Evolutionary conservation across 92 coral and sea anemone genomes (phyloP), one percentile per base, ranked within the genome.

Genomic region (Phenganax marumi): DNA sequence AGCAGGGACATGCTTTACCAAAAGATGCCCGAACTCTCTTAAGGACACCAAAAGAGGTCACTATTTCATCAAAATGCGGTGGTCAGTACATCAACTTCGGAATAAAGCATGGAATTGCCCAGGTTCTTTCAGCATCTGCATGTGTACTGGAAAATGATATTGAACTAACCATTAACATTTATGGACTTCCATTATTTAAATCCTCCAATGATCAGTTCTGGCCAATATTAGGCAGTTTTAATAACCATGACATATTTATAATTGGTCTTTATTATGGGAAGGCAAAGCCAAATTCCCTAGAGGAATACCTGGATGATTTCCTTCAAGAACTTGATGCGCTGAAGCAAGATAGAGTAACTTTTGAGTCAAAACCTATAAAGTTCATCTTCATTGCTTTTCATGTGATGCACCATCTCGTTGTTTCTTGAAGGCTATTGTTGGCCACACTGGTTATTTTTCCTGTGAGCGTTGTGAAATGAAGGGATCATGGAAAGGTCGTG

Each of bases 11-110:
- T 43, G 16, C 22, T 13, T 50, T 77, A 12, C 81, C 81, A 22
- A 77, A 77, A 21, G 81, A 77, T 26, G 46, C 51, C 3, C 52
- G 70, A 55, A 77, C 81, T 0, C 70, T 77, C 12, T 60, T 77
- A 25, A 12, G 33, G 9, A 70, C 75, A 9, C 75, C 51, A 25
- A 13, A 39, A 18, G 11, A 14, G 17, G 54, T 70, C 10, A 13
- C 18, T 12, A 22, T 70, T 39, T 4, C 19, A 0, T 43, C 51
- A 7, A 70, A 70, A 46, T 70, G 75, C 46, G 75, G 75, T 46
- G 75, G 75, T 8, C 0, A 43, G 25, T 70, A 70, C 46, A 12
- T 43, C 0, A 26, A 70, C 33, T 70, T 70, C 10, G 75, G 75
- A 6, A 70, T 70, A 0, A 51, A 70, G 17, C 23, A 12, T 70